Percentiles rank a stretch among this genome's conserved stretches.
Evolutionary conservation across 2,797 vertebrate genomes (phyloP).

Genomic region (Neomorphus geoffroyi): DNA sequence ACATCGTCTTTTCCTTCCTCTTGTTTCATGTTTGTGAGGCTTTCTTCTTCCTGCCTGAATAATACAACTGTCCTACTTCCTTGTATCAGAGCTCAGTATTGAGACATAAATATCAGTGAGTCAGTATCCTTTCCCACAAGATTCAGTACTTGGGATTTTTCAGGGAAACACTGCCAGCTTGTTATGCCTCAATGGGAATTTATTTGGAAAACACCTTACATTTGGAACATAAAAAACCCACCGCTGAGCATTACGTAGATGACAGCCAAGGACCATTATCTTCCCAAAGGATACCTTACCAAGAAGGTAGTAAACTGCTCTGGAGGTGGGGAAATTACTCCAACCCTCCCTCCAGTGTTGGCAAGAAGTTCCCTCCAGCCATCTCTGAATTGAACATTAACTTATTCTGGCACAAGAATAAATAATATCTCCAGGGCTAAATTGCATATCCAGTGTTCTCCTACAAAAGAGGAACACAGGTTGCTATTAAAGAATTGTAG

Average conservation of each 20-base stretch:
- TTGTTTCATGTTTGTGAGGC: background rate
- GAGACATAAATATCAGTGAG: constrained; percentile 28
- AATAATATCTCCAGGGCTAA: background rate
- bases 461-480: background rate
- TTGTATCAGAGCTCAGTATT: background rate
- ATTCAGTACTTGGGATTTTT: constrained; percentile 51
- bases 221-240: constrained; percentile 11
- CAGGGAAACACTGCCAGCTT: constrained; percentile 36
- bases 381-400: constrained; percentile 17
- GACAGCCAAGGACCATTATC: background rate
- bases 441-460: background rate
- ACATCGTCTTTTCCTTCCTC: background rate
- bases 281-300: background rate
- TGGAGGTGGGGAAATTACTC: constrained; percentile 1
- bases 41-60: background rate
- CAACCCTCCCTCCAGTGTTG: background rate
- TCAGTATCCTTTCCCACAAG: constrained; percentile 49
- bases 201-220: constrained; percentile 64
- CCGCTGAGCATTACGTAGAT: background rate
- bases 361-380: background rate
- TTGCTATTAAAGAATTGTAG: background rate
- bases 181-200: constrained; percentile 16
- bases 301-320: background rate
- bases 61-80: background rate
- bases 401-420: background rate